phyloP scores from a whole-genome alignment of 2,888 invertebrate species.

The Dysmachus trigonus region DNA sequence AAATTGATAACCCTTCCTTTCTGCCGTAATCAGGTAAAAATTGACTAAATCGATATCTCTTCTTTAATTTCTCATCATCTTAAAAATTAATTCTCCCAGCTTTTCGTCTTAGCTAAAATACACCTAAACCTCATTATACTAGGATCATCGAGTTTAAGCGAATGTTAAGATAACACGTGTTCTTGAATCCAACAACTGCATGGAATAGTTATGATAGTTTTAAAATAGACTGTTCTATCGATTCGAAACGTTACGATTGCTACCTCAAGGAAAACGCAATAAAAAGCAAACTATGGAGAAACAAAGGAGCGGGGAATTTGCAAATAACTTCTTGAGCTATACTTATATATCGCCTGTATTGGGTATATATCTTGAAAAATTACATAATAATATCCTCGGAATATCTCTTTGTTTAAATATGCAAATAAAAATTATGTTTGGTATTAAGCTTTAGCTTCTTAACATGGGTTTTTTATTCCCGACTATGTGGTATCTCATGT shows the following conservation, averaged over 20 bases:
- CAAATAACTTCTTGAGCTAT: neutral
- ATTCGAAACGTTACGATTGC: neutral
- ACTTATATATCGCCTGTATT: neutral
- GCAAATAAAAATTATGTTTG: neutral
- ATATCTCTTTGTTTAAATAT: neutral
- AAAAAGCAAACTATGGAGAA: neutral
- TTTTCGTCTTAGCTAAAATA: too few species aligned
- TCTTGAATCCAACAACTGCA: neutral
- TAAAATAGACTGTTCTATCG: neutral
- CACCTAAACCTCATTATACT: too few species aligned
- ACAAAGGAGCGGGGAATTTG: neutral
- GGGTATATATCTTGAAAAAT: neutral
- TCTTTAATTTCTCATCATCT: too few species aligned
- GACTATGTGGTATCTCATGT: too few species aligned
- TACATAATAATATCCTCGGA: neutral
- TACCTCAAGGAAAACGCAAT: neutral
- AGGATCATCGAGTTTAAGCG: too few species aligned
- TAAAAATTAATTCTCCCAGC: too few species aligned
- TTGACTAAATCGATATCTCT: too few species aligned
- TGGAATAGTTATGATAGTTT: neutral
- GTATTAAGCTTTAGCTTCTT: neutral
- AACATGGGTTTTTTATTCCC: neutral
- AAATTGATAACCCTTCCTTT: too few species aligned
- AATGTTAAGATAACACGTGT: neutral
- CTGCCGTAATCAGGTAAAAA: too few species aligned